phyloP scores from a whole-genome alignment of 64 coral and sea anemone species.

The Montipora efflorescens region DNA sequence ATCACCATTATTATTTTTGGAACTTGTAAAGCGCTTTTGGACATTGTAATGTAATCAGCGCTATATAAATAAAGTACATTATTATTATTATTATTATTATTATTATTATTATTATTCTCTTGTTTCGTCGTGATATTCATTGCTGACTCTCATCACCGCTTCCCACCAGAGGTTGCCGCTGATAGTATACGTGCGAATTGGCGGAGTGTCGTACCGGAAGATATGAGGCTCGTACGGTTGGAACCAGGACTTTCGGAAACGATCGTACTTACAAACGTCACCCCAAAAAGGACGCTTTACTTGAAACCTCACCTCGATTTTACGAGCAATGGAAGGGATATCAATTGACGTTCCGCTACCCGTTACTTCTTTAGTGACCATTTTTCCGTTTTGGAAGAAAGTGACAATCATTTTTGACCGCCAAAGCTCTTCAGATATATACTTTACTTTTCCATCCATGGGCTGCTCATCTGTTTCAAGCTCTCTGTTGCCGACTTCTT shows the following conservation, averaged over 20 bases:
- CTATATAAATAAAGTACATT: too few relatives aligned
- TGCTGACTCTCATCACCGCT: constrained; percentile 41
- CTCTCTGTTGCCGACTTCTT: background rate
- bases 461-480: background rate
- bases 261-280: constrained; percentile 44
- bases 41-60: too few relatives aligned
- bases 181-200: constrained; percentile 48
- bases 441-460: constrained; percentile 14
- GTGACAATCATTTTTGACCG: constrained; percentile 39
- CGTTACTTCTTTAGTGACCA: background rate
- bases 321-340: constrained; percentile 18
- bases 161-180: background rate
- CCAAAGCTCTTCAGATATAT: constrained; percentile 29
- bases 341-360: constrained; percentile 34
- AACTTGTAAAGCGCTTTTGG: too few relatives aligned
- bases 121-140: constrained; percentile 54
- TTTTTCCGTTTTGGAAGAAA: background rate
- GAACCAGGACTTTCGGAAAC: constrained; percentile 26
- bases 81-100: too few relatives aligned
- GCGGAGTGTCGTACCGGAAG: constrained; percentile 39
- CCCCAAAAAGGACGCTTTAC: constrained; percentile 4
- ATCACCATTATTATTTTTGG: too few relatives aligned
- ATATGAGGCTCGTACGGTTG: constrained; percentile 32
- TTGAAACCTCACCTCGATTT: constrained; percentile 51
- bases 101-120: too few relatives aligned